Evolutionary conservation across 2,113 vertebrate species (phyloP), one percentile per base, ranked within the genome.

Genomic region (Notiomystis cincta): DNA sequence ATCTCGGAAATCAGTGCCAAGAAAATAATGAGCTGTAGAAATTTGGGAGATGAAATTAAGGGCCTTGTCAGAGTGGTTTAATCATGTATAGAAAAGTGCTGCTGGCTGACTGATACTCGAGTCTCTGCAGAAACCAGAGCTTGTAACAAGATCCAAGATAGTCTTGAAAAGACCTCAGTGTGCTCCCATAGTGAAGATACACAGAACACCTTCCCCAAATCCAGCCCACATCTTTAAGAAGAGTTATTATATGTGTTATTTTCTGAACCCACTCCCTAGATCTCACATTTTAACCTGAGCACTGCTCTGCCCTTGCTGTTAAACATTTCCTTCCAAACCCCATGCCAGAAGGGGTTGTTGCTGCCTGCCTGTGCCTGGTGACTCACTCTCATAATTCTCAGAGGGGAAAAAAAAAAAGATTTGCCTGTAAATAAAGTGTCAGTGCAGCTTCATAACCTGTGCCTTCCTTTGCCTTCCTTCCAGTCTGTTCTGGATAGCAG

Each of bases 1-100:
- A 73, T 94, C 72, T 92, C 0, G 0, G 92, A 90, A 88, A 88
- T 81, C 72, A 38, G 48, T 87, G 92, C 95, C 95, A 95, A 90
- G 88, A 66, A 92, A 90, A 96, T 92, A 97, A 95, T 65, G 83
- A 94, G 91, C 91, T 95, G 83, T 72, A 91, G 93, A 94, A 93
- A 91, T 95, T 85, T 67, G 87, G 87, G 89, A 91, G 69, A 11
- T 78, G 81, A 87, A 95, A 84, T 92, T 28, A 78, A 94, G 57
- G 47, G 57, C 77, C 64, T 92, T 89, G 86, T 96, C 85, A 67
- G 85, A 81, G 77, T 81, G 61, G 82, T 93, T 97, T 91, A 95
- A 60, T 96, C 88, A 60, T 48, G 27, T 73, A 45, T 20, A 86
- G 76, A 75, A 75, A 89, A 94, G 57, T 60, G 72, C 92, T 96